Evolutionary conservation across 2,797 vertebrate genomes (phyloP).

Genomic region (Spinus pinus): DNA sequence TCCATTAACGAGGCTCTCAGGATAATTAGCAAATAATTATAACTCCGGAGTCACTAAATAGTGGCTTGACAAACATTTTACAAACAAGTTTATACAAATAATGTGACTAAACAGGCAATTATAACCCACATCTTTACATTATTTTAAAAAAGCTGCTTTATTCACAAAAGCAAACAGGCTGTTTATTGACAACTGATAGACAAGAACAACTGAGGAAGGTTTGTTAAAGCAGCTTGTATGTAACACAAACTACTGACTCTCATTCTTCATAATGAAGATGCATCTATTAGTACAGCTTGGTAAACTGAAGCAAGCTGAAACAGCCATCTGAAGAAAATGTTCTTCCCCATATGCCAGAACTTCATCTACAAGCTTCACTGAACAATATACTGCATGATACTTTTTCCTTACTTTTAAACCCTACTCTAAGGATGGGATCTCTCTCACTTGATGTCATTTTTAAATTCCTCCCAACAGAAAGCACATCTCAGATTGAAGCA

Average conservation of each 20-base stretch:
- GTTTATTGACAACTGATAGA: neutral
- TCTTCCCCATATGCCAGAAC: neutral
- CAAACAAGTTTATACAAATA: conserved; percentile 17
- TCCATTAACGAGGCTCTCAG: neutral
- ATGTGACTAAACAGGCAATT: neutral
- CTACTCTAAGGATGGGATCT: neutral
- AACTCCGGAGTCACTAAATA: neutral
- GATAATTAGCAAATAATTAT: neutral
- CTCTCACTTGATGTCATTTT: neutral
- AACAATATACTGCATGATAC: neutral
- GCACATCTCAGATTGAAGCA: neutral
- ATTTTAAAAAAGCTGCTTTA: neutral
- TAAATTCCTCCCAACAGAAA: neutral
- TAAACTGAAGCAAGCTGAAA: neutral
- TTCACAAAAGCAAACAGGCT: neutral
- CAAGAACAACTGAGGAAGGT: neutral
- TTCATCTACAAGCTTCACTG: neutral
- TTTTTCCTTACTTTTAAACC: neutral
- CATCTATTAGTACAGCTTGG: neutral
- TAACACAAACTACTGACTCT: neutral
- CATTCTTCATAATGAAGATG: neutral
- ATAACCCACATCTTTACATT: neutral
- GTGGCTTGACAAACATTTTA: neutral
- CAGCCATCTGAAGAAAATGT: neutral
- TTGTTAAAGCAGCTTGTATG: neutral